Conservation (phyloP, 2,888 invertebrate species). For the Drosophila gaucha region DNA sequence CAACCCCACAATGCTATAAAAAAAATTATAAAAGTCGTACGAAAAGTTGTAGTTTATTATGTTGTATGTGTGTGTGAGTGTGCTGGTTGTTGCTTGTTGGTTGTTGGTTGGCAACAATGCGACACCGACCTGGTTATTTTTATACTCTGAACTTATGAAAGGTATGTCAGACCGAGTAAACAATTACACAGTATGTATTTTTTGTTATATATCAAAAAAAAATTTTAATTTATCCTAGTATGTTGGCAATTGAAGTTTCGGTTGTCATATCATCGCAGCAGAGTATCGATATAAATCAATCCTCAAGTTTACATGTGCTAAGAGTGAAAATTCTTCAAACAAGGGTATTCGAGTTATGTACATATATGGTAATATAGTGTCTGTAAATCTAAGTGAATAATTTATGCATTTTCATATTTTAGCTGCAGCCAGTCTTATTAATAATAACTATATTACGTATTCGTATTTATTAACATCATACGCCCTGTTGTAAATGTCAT, state of each 20-base stretch:
- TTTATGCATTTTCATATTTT: background rate
- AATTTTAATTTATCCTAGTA: background rate
- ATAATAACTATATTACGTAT: conserved; percentile 12
- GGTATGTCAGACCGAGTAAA: background rate
- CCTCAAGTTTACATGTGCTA: no score
- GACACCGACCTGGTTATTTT: conserved; percentile 15
- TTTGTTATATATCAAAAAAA: no score
- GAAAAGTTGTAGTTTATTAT: conserved; percentile 27
- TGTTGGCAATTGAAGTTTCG: no score
- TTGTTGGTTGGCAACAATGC: conserved; percentile 52
- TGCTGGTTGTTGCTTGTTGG: conserved; percentile 12
- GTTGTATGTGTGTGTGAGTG: conserved; percentile 26
- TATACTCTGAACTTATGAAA: background rate
- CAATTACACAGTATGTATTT: background rate
- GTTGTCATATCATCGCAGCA: no score
- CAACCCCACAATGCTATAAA: conserved; percentile 28
- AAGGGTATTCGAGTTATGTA: background rate
- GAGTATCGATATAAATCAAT: no score
- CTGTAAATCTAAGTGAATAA: background rate
- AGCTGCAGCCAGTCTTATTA: background rate
- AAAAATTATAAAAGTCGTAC: conserved; percentile 42
- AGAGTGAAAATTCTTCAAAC: no score
- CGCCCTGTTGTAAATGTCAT: conserved; percentile 17
- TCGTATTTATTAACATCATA: conserved; percentile 10
- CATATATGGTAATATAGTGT: background rate